Evolutionary conservation across 2,888 invertebrate genomes (phyloP).

Genomic region (Napeogenes inachia): DNA sequence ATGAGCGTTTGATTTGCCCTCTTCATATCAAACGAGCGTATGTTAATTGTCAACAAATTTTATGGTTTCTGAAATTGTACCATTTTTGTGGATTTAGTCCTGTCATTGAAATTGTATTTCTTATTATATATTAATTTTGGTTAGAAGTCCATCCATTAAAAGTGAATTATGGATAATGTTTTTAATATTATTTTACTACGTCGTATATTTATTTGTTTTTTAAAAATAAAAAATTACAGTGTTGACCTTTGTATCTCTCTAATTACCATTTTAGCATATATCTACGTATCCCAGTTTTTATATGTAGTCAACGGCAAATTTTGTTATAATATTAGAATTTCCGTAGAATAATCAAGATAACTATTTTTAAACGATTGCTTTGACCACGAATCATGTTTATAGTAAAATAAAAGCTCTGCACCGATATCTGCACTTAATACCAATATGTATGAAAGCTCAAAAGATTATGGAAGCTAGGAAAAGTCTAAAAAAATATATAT

Average conservation of each 20-base stretch:
- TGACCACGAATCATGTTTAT: slow-evolving; percentile 10
- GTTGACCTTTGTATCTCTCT: too few relatives aligned
- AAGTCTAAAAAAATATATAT: too few relatives aligned
- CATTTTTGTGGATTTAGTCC: neutral
- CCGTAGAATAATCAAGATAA: slow-evolving; percentile 7
- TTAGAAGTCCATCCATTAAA: too few relatives aligned
- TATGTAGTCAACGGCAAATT: slow-evolving; percentile 1
- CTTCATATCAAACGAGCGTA: slow-evolving; percentile 58
- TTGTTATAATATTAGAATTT: slow-evolving; percentile 5
- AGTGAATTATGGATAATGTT: too few relatives aligned
- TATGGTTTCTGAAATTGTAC: neutral
- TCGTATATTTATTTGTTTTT: too few relatives aligned
- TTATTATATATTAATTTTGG: neutral
- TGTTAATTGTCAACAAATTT: neutral
- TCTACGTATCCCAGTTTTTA: slow-evolving; percentile 4
- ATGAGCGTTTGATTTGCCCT: slow-evolving; percentile 68
- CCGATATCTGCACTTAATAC: slow-evolving; percentile 7
- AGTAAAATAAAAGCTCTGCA: slow-evolving; percentile 18
- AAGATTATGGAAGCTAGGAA: too few relatives aligned
- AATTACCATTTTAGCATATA: neutral
- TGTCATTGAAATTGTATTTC: neutral
- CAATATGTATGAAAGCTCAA: neutral
- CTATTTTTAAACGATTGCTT: slow-evolving; percentile 17
- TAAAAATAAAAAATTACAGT: too few relatives aligned
- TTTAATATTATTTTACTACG: too few relatives aligned